These are phyloP conservation scores for Glandiceps talaboti DNA, from an alignment of 53 echinoderm and acorn worm genomes.

Conservation along the genomic window DNA sequence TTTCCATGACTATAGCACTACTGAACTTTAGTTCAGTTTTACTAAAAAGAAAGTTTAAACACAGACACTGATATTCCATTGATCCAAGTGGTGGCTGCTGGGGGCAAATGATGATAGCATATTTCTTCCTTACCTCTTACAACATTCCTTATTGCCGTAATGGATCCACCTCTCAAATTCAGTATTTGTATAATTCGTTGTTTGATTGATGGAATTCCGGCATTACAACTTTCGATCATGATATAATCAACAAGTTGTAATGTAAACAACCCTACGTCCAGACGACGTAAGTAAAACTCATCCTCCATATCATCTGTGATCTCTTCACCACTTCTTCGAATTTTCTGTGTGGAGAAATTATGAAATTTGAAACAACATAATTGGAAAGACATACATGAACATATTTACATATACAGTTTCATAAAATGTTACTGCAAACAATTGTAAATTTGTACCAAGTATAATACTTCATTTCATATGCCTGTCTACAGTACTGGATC, in stretches of 20 bases:
- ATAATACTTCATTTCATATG: too few species aligned
- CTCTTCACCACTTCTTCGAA: constrained; percentile 76
- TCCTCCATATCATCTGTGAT: constrained; percentile 96
- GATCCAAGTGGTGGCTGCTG: too few species aligned
- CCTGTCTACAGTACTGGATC: too few species aligned
- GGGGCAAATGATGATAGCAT: too few species aligned
- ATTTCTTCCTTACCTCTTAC: constrained; percentile 66
- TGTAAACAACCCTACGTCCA: constrained; percentile 90
- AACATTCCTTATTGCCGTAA: constrained; percentile 70
- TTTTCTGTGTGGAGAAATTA: constrained; percentile 24
- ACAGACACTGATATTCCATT: too few species aligned
- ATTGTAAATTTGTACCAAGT: too few species aligned
- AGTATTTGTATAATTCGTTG: constrained; percentile 77
- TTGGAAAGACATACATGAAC: too few species aligned
- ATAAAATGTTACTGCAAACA: too few species aligned
- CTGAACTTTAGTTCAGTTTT: too few species aligned
- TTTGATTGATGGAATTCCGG: constrained; percentile 60
- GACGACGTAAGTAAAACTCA: constrained; percentile 81
- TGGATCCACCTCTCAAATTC: constrained; percentile 85
- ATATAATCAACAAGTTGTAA: constrained; percentile 84
- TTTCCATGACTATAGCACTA: too few species aligned
- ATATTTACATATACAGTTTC: background rate
- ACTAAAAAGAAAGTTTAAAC: too few species aligned
- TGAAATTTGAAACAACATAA: background rate
- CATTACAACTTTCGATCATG: constrained; percentile 74